Evolutionary conservation across 2,888 invertebrate genomes (phyloP), one percentile per base, ranked within the genome.

Genomic region (Plebejus argus): DNA sequence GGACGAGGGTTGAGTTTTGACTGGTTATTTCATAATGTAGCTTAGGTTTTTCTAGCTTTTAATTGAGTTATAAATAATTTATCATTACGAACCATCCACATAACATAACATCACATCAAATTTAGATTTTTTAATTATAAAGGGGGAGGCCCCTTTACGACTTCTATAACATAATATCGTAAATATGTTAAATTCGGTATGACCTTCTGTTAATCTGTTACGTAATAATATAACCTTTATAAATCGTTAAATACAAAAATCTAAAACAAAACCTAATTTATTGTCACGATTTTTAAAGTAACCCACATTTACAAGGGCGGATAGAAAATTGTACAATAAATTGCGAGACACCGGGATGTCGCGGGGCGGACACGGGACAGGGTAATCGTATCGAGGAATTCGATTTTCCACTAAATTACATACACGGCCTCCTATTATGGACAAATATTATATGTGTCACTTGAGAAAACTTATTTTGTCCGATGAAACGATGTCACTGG

Each of bases 321-420:
- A 66, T 28, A 12, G 5, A 53, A 23, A 72, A 23, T 45, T 71
- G 71, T 45, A 71, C 39, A 20, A 28, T 49, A 74, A 74, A 74
- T 49, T 49, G 49, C 53, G 5, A 74, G 49, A 74, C 18, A 7
- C 23, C 20, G 49, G 28, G 5, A 39, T 18, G 53, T 74, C 15
- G 66, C 28, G 28, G 72, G 28, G 79, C 77, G 78, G 78, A 80
- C 86, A 84, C 86, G 86, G 87, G 88, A 82, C 76, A 88, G 89
- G 91, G 91, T 93, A 93, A 93, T 91, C 90, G 87, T 88, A 90
- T 91, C 87, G 90, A 91, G 91, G 89, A 91, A 93, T 92, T 93
- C 92, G 92, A 93, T 93, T 92, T 93, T 93, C 91, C 90, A 89
- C 90, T 90, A 93, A 93, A 93, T 93, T 93, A 90, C 90, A 92